Base-by-base conservation (phyloP, 2,888 invertebrate genomes). In the Malthinus seriepunctatus region DNA sequence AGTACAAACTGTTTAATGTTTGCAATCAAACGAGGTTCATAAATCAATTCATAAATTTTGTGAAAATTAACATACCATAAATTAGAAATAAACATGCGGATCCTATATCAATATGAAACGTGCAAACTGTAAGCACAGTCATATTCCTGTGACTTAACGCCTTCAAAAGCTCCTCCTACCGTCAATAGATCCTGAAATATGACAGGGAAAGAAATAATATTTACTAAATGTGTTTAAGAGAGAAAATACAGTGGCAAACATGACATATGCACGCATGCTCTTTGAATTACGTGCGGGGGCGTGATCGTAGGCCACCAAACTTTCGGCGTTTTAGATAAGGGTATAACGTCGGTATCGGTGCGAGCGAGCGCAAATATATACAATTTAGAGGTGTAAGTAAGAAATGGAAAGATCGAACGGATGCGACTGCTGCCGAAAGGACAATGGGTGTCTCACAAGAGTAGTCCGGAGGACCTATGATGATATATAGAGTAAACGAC, bases 401-500 rank as follows among this genome's bases (percentile, higher is more conserved):
- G 73, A 71, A 66, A 70, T 53, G 57, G 60, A 35, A 63, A 60
- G 63, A 64, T 62, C 60, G 56, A 59, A 71, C 60, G 66, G 69
- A 71, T 69, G 70, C 71, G 70, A 70, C 66, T 63, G 67, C 63
- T 59, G 65, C 73, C 76, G 77, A 75, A 70, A 72, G 56, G 58
- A 59, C 57, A 51, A 63, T 70, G 65, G 67, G 66, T 69, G 68
- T 75, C 75, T 76, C 79, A 78, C 49, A 59, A 62, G 62, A 80
- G 78, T 81, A 82, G 82, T 84, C 60, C 60, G 48, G 63, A 47
- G 57, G 61, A 67, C 72, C 73, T 73, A 72, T 71, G 83, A 85
- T 86, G 86, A 86, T 86, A 86, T 86, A 86, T 86, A 85, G 86
- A 86, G 85, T 85, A 83, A 83, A 82, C 84, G 86, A 86, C 86